Evolutionary conservation across 2,113 vertebrate genomes (phyloP), one percentile per base, ranked within the genome.

Genomic region (Pteropus alecto): DNA sequence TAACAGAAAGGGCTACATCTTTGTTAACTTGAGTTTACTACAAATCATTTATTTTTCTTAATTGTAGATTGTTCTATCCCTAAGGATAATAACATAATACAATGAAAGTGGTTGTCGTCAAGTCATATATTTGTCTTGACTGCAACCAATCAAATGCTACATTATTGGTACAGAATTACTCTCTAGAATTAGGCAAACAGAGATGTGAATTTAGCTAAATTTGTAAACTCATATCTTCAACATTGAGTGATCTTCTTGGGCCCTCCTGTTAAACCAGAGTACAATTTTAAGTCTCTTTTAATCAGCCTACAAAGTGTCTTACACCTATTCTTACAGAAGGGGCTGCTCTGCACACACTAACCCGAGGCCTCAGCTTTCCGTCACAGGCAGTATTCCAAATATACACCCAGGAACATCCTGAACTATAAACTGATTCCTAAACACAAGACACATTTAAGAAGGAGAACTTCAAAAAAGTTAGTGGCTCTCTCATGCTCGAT

Each of bases 401-500:
- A 89, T 87, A 84, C 8, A 46, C 77, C 24, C 77, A 51, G 7
- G 48, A 79, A 79, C 19, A 0, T 65, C 65, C 87, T 70, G 71
- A 74, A 46, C 43, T 91, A 28, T 74, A 84, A 97, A 86, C 58
- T 13, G 58, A 97, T 67, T 61, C 93, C 74, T 74, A 58, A 88
- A 96, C 63, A 93, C 73, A 85, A 70, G 71, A 21, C 22, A 3
- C 30, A 33, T 83, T 93, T 38, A 51, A 96, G 78, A 96, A 97
- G n/a, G 78, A 85, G 97, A 97, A 98, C 97, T 97, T 96, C 73
- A 96, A 89, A 98, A 96, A 96, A 83, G 16, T 60, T 71, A 58
- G 58, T 58, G 58, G 33, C 78, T 96, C 96, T 97, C 83, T 7
- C n/a, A 46, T 81, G 93, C 81, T 96, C 96, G 82, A 78, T 87